Percentiles rank a stretch among this genome's conserved stretches.
Evolutionary conservation across 1,140 invertebrate genomes (phyloP).

Genomic region (Bombus haemorrhoidalis): DNA sequence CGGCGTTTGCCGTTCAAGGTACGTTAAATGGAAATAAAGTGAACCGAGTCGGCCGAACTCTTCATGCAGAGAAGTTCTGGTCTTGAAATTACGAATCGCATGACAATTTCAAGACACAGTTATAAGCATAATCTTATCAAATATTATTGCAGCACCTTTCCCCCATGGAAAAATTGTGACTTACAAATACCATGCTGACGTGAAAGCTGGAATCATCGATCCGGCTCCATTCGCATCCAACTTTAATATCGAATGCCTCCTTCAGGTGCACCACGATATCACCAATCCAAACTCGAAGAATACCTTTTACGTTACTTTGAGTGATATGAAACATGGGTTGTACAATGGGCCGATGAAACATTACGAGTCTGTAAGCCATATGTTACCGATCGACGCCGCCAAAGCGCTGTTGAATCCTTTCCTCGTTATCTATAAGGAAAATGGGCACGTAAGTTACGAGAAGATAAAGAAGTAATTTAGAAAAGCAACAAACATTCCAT

Average conservation of each 20-base stretch:
- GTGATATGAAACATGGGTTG: slow-evolving; percentile 73
- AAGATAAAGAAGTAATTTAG: not conserved
- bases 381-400: slow-evolving; percentile 56
- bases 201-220: slow-evolving; percentile 73
- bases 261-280: slow-evolving; percentile 69
- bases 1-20: slow-evolving; percentile 65
- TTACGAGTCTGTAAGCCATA: slow-evolving; percentile 11
- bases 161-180: slow-evolving; percentile 73
- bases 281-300: slow-evolving; percentile 60
- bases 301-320: slow-evolving; percentile 68
- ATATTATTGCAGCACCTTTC: slow-evolving; percentile 62
- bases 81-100: not conserved
- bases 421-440: slow-evolving; percentile 70
- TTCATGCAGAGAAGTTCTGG: not conserved
- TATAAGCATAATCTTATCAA: not conserved
- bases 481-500: no score
- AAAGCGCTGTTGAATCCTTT: slow-evolving; percentile 72
- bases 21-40: slow-evolving; percentile 18
- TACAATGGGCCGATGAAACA: slow-evolving; percentile 70
- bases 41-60: no score
- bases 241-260: slow-evolving; percentile 71
- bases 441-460: slow-evolving; percentile 62
- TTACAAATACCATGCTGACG: slow-evolving; percentile 76
- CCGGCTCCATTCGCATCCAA: slow-evolving; percentile 75
- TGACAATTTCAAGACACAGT: no score